Conservation (phyloP, 2,797 vertebrate species). For the Pelochelys cantorii region DNA sequence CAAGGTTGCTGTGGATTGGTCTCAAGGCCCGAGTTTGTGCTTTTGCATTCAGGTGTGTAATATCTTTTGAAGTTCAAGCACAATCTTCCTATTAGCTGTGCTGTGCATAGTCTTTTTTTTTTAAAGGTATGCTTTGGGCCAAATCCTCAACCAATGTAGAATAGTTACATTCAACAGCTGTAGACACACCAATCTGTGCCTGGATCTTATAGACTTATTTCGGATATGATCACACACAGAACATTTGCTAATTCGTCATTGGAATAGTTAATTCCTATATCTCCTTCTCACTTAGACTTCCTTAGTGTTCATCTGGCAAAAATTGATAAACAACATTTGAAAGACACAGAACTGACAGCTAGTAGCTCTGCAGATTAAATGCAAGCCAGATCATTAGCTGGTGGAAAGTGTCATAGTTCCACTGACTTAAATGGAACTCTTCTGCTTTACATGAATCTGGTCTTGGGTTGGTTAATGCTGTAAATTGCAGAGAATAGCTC, state of each 20-base stretch:
- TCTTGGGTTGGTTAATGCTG: background rate
- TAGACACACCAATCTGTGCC: background rate
- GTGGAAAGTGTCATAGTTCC: background rate
- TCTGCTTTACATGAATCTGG: background rate
- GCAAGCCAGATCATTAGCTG: background rate
- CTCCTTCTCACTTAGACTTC: background rate
- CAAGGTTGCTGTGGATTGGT: background rate
- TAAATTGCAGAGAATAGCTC: background rate
- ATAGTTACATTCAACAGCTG: background rate
- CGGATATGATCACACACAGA: background rate
- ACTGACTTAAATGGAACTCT: background rate
- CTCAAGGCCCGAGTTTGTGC: background rate
- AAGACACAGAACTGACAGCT: background rate
- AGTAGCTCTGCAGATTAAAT: background rate
- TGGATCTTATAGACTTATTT: background rate
- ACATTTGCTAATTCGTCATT: background rate
- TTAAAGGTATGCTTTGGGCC: background rate
- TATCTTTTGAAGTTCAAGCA: background rate
- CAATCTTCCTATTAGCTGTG: background rate
- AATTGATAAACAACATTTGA: background rate
- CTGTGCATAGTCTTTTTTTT: fast-evolving
- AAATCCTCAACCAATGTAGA: background rate
- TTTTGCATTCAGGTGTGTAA: fast-evolving
- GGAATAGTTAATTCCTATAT: background rate
- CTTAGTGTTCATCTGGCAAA: background rate